These are phyloP conservation scores for Rhabdomys dilectus DNA, from an alignment of 2,113 vertebrate species.

Conservation along the genomic window DNA sequence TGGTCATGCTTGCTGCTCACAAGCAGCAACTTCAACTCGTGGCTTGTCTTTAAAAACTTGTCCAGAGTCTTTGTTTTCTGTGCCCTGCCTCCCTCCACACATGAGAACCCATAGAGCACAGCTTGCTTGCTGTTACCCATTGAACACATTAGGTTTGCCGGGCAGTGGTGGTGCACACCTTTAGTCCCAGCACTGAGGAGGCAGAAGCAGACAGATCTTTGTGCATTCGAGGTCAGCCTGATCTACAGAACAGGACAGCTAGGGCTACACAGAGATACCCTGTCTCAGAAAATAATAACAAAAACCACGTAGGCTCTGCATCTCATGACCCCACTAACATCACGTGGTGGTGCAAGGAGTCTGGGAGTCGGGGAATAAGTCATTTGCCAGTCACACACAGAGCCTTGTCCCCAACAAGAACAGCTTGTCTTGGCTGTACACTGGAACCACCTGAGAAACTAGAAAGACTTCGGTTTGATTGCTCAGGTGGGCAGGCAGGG, in stretches of 20 bases:
- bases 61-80: not conserved
- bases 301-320: rapidly evolving
- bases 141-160: not conserved
- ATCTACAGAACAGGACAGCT: not conserved
- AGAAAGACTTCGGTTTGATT: not conserved
- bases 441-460: not conserved
- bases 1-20: not conserved
- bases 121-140: not conserved
- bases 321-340: too few relatives aligned
- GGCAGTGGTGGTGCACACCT: not conserved
- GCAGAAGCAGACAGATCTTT: not conserved
- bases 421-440: not conserved
- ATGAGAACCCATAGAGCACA: not conserved
- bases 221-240: not conserved
- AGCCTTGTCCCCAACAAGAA: not conserved
- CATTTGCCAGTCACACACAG: rapidly evolving
- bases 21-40: not conserved
- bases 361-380: not conserved
- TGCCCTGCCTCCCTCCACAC: not conserved
- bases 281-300: not conserved
- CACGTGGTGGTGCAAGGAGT: not conserved
- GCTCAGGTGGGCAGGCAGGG: not conserved
- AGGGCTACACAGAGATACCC: not conserved
- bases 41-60: not conserved
- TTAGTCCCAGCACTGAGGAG: not conserved